A percentile compares a stretch with the other conserved stretches of the same genome.
phyloP scores from a whole-genome alignment of 2,113 vertebrate genomes.

The Eulemur macaco region DNA sequence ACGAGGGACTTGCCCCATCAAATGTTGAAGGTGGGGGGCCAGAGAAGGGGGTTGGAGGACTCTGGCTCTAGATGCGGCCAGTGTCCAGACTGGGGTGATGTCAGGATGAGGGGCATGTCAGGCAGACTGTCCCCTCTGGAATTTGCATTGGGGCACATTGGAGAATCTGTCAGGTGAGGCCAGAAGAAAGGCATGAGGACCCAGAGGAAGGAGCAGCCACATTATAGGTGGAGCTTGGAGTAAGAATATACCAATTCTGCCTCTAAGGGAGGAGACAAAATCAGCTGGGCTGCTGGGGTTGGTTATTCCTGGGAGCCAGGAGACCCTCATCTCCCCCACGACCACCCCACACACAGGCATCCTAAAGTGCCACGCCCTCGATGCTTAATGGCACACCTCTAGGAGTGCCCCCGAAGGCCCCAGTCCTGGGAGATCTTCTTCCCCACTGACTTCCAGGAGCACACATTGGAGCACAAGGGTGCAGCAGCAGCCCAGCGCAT shows the following conservation, averaged over 20 bases:
- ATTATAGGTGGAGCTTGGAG: background rate
- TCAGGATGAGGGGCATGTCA: accelerated
- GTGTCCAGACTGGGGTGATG: accelerated
- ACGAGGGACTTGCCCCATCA: too few relatives aligned
- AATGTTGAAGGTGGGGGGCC: too few relatives aligned
- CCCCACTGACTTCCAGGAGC: background rate
- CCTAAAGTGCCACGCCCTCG: background rate
- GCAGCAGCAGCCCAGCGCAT: background rate
- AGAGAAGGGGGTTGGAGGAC: background rate
- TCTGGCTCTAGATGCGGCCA: background rate
- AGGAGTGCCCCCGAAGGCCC: background rate
- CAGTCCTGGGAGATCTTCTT: background rate
- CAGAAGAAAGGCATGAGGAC: background rate
- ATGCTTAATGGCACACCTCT: background rate
- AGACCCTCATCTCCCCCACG: accelerated
- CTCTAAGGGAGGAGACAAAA: background rate
- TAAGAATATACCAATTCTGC: background rate
- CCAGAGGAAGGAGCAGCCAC: background rate
- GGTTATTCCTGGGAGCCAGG: background rate
- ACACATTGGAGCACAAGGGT: accelerated
- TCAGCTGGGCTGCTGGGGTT: background rate
- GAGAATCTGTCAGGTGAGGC: background rate
- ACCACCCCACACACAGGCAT: accelerated
- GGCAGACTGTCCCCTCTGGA: background rate
- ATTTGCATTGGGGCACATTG: background rate